These are phyloP conservation scores for Nephrotoma flavescens DNA, from an alignment of 2,888 invertebrate species.

Conservation along the genomic window DNA sequence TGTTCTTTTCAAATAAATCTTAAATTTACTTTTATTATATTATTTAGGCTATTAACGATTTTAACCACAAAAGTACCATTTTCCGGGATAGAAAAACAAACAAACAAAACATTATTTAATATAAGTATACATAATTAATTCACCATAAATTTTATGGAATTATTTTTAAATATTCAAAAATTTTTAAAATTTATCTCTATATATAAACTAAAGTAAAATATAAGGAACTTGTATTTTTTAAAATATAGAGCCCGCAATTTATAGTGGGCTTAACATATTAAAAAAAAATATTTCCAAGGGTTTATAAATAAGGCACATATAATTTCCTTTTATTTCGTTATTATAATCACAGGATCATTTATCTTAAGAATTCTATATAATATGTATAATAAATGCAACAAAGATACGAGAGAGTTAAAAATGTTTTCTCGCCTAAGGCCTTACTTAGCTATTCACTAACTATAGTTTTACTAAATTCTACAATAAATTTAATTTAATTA, in stretches of 20 bases:
- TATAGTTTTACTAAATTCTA: background rate
- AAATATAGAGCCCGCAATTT: background rate
- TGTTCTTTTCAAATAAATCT: background rate
- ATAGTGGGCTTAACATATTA: background rate
- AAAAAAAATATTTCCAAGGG: background rate
- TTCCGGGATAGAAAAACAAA: background rate
- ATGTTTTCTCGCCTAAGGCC: background rate
- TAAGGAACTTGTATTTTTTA: background rate
- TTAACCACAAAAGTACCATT: background rate
- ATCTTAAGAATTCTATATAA: background rate
- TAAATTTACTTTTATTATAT: background rate
- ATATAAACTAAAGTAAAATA: background rate
- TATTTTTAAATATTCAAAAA: background rate
- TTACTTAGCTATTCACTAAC: background rate
- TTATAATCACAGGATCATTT: background rate
- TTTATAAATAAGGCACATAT: background rate
- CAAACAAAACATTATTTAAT: background rate
- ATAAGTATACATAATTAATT: background rate
- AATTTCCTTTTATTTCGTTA: background rate
- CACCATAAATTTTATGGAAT: background rate
- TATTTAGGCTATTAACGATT: background rate
- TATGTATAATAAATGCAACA: background rate
- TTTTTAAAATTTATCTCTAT: background rate
- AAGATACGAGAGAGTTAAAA: background rate
- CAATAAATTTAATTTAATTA: background rate